Evolutionary conservation across 2,888 invertebrate genomes (phyloP), one percentile per base, ranked within the genome.

Genomic region (Neocrepidodera transversa): DNA sequence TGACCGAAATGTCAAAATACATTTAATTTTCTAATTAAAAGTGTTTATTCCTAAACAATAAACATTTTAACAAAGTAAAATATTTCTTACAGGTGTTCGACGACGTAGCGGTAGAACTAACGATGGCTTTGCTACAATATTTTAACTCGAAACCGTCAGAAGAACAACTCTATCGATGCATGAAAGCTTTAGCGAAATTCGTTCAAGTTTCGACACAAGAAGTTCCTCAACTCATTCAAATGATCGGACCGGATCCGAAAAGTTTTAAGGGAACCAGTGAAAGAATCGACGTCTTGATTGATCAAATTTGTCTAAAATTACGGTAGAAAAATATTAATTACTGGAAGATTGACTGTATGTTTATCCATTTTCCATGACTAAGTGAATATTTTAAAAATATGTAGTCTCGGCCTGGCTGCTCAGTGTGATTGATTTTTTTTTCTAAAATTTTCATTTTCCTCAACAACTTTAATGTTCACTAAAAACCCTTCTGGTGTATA

Each of bases 41-140:
- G n/a, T n/a, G n/a, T n/a, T n/a, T n/a, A n/a, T n/a, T n/a, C n/a
- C n/a, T n/a, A n/a, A n/a, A n/a, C n/a, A n/a, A n/a, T n/a, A n/a
- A n/a, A n/a, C n/a, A n/a, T n/a, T n/a, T n/a, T n/a, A n/a, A n/a
- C n/a, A n/a, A n/a, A n/a, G n/a, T n/a, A n/a, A n/a, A n/a, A 23
- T 5, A 23, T n/a, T 16, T 30, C 62, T 77, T 75, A 62, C 79
- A 95, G 95, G 93, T 95, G 58, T 95, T 95, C 80, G 95, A 95
- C 79, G 95, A 95, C 79, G 90, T 95, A 54, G 93, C 94, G 60
- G 92, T 94, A 58, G 95, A 95, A 81, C 81, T 95, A 76, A 88
- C 92, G 42, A 93, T 95, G 92, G 95, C 95, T 50, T 83, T 94
- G 73, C 85, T 95, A 66, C 95, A 95, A 83, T 93, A 89, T 81